Base-by-base conservation (phyloP, 2,797 vertebrate species). In the Atherinosoma microstoma region DNA sequence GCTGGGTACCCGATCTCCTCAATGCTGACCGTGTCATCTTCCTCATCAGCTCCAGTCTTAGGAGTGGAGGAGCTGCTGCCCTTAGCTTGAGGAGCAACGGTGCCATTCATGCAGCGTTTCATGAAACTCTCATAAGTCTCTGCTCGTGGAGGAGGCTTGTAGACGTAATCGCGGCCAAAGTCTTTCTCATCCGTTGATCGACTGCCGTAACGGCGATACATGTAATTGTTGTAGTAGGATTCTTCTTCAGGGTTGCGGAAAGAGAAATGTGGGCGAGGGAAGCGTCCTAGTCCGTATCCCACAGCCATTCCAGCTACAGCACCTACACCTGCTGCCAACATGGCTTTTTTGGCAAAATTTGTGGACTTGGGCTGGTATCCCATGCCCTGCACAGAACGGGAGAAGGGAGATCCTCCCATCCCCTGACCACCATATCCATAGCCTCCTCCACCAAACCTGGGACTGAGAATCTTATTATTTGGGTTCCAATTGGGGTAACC, bases 251-350 rank as follows among this genome's bases (percentile, higher is more conserved):
- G 91, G 80, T 51, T 95, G 38, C 84, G 90, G 72, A 95, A 94
- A 20, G 6, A 51, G 59, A 95, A 94, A 80, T 94, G 82, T 1
- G 94, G 94, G n/a, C 91, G 89, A n/a, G 94, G 94, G 61, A 94
- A 94, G 12, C 93, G 92, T 1, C 95, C 94, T 1, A 96, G 67
- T 64, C 95, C 94, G 2, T 95, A 95, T 18, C 94, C 94, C 2
- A 96, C 77, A 0, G 95, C 95, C 91, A 95, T 94, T 30, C 94
- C 94, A 15, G 94, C 92, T 40, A 95, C 56, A 1, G 92, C 93
- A 0, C 94, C 94, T 0, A 94, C 93, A 0, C 94, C 94, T 7
- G 94, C 95, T 1, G 95, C 95, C 83, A 95, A 0, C 49, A 94
- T 87, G 56, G 94, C 94, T 78, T 95, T 94, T 82, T 94, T 95